Percentiles rank a stretch among this genome's conserved stretches.
Evolutionary conservation across 2,888 invertebrate genomes (phyloP).

Genomic region (Scaptomyza cyrtandrae): DNA sequence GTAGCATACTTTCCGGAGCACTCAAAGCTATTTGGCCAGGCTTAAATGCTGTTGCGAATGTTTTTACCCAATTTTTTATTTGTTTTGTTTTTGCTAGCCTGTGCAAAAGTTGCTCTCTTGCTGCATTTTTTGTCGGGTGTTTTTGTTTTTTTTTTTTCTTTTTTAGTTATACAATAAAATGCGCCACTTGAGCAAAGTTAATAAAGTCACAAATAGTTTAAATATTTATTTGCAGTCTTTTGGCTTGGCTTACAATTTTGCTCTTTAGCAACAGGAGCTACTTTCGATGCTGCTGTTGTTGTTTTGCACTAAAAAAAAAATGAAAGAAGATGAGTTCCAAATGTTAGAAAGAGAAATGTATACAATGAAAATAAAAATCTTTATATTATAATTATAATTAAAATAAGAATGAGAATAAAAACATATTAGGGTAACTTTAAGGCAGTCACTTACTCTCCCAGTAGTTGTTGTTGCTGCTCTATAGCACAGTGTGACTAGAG

Average conservation of each 20-base stretch:
- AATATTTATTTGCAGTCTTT: slow-evolving; percentile 70
- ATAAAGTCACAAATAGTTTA: slow-evolving; percentile 80
- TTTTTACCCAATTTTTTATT: slow-evolving; percentile 7
- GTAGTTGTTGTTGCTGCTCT: slow-evolving; percentile 26
- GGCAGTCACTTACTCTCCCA: background rate
- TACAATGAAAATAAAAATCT: too few species aligned
- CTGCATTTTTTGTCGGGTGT: slow-evolving; percentile 2
- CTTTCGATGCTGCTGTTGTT: too few species aligned
- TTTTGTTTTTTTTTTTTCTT: background rate
- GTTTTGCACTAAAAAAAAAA: too few species aligned
- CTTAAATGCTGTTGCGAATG: slow-evolving; percentile 51
- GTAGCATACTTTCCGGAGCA: slow-evolving; percentile 21
- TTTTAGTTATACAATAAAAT: slow-evolving; percentile 68
- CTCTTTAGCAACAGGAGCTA: slow-evolving; percentile 33
- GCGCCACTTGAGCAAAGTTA: slow-evolving; percentile 78
- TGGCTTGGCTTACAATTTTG: slow-evolving; percentile 67
- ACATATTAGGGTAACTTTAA: background rate
- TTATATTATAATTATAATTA: too few species aligned
- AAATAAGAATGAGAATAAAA: too few species aligned
- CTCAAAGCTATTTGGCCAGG: slow-evolving; percentile 43
- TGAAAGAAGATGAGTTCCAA: too few species aligned
- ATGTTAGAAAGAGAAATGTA: too few species aligned
- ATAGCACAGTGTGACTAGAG: slow-evolving; percentile 3
- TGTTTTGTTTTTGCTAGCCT: slow-evolving; percentile 6
- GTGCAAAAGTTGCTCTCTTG: slow-evolving; percentile 39